A percentile compares a stretch with the other conserved stretches of the same genome.
These are phyloP conservation scores for Bufotes viridis DNA, from an alignment of 2,797 vertebrate species.

Conservation along the genomic window DNA sequence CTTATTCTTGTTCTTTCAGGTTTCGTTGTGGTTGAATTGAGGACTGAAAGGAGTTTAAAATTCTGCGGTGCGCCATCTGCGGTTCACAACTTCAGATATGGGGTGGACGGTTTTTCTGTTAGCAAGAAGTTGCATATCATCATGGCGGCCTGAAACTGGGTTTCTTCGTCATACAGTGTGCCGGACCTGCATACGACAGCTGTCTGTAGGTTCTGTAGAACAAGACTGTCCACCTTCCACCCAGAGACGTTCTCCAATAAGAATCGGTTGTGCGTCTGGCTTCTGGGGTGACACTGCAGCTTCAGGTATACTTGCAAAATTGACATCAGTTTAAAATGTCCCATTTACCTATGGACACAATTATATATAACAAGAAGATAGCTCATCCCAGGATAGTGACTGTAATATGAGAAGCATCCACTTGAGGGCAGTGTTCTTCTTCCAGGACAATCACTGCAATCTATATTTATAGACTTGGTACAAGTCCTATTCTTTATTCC, in stretches of 20 bases:
- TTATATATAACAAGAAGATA: neutral
- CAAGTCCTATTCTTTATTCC: too few relatives aligned
- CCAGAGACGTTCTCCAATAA: conserved; percentile 63
- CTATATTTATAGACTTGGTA: too few relatives aligned
- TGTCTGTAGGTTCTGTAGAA: neutral
- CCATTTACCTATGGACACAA: neutral
- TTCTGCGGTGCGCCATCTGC: neutral
- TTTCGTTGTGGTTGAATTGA: neutral
- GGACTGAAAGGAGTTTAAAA: neutral
- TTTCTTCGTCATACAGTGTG: conserved; percentile 21
- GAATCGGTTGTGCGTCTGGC: conserved; percentile 81
- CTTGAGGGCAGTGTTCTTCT: too few relatives aligned
- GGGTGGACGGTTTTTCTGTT: conserved; percentile 43
- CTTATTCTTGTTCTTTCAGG: conserved; percentile 2
- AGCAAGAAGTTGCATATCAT: conserved; percentile 6
- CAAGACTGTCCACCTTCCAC: neutral
- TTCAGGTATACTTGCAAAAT: conserved; percentile 74
- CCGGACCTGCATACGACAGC: conserved; percentile 9
- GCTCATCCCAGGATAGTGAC: too few relatives aligned
- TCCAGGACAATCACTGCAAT: too few relatives aligned
- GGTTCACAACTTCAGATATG: conserved; percentile 25
- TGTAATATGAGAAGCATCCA: too few relatives aligned
- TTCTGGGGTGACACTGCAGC: conserved; percentile 85
- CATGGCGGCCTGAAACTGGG: conserved; percentile 12
- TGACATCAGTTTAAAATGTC: neutral